Percentiles rank a stretch among this genome's conserved stretches.
These are phyloP conservation scores for Nesometra sesokonis DNA, from an alignment of 35 echinoderm and acorn worm species.

Conservation along the genomic window DNA sequence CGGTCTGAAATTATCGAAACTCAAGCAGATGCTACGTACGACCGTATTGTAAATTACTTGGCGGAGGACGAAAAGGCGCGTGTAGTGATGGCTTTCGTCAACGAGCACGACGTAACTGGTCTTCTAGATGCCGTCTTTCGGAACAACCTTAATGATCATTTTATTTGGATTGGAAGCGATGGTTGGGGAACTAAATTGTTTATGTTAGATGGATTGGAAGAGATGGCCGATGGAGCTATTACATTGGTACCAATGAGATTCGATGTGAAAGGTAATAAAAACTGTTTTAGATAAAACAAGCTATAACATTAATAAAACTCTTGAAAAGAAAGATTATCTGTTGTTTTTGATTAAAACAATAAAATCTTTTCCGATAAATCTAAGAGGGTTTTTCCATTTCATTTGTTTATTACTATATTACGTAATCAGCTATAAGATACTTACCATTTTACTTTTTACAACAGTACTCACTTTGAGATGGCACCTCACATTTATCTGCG, in stretches of 20 bases:
- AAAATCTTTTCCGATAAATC: background rate
- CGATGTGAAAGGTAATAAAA: background rate
- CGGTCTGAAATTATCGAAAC: background rate
- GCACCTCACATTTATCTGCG: no score
- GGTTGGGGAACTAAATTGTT: slow-evolving; percentile 86
- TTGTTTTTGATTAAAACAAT: background rate
- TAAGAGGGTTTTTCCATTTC: background rate
- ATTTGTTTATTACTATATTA: background rate
- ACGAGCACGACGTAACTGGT: slow-evolving; percentile 58
- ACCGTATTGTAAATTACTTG: slow-evolving; percentile 66
- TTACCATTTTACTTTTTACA: no score
- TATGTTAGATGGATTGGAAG: slow-evolving; percentile 46
- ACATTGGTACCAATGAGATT: slow-evolving; percentile 57
- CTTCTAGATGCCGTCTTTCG: slow-evolving; percentile 56
- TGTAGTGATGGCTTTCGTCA: slow-evolving; percentile 66
- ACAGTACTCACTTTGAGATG: no score
- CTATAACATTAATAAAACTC: no score
- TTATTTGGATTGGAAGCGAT: slow-evolving; percentile 91
- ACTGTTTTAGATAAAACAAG: no score
- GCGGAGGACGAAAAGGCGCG: slow-evolving; percentile 30
- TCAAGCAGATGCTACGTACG: slow-evolving; percentile 36
- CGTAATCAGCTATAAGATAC: no score
- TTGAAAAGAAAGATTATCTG: background rate
- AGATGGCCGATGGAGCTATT: slow-evolving; percentile 74
- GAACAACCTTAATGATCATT: slow-evolving; percentile 54